Base-by-base conservation (phyloP, 2,888 invertebrate genomes). In the Macroteleia sp. region DNA sequence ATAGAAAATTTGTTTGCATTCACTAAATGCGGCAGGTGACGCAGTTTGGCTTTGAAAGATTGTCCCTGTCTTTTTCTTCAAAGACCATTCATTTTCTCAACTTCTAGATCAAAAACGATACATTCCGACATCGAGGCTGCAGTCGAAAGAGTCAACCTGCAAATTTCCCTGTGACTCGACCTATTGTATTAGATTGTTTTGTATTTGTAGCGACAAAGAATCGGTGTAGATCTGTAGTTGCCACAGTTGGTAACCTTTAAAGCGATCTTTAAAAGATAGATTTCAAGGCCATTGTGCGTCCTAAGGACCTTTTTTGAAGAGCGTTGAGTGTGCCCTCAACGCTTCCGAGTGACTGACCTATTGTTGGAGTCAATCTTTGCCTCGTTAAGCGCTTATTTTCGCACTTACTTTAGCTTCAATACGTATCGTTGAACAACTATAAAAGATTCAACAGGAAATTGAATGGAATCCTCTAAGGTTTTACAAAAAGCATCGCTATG, bases 351-450 rank as follows among this genome's bases (percentile, higher is more conserved):
- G 82, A 79, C 77, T 77, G 61, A 9, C 64, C 83, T 70, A 87
- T 90, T 90, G 90, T 89, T 80, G 77, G 57, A 88, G 89, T 90
- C 91, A 90, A 91, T 91, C 89, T 91, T 90, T 87, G 88, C 87
- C 91, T 91, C 90, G 90, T 91, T 90, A 91, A 89, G 83, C 87
- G 87, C 88, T 88, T 88, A 90, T 91, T 91, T 91, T 89, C 88
- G 87, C 88, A 87, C 89, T 89, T 89, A 89, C 88, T 87, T 80
- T 74, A 61, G 75, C 78, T 79, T 71, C 54, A 70, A 74, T 76
- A 52, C 64, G 56, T 75, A 80, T 79, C 69, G 70, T 30, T 77
- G 73, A 71, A 64, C 69, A 59, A 30, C 44, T 67, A 74, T 67
- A 73, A 74, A 75, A 73, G 69, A 48, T 30, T 41, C 39, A 48